Conservation (phyloP, 2,113 vertebrate genomes). For the Leucosticte australis region DNA sequence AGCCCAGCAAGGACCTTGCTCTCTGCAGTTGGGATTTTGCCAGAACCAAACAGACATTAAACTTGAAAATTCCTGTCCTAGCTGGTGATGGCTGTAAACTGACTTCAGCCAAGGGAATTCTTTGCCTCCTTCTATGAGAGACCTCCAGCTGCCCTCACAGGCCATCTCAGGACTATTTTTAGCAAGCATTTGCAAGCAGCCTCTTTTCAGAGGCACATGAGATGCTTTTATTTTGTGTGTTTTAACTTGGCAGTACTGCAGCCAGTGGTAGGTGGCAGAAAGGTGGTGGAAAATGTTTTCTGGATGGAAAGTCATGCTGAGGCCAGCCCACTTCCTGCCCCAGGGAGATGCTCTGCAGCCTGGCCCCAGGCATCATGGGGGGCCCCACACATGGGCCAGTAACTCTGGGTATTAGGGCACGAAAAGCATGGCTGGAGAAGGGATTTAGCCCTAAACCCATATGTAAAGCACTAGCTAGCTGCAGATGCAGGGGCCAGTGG, state of each 20-base stretch:
- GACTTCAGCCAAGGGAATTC: not conserved
- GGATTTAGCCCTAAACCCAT: not conserved
- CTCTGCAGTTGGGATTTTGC: not conserved
- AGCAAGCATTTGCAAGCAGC: not conserved
- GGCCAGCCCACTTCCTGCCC: slow-evolving; percentile 31
- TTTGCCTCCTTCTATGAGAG: not conserved
- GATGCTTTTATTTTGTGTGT: not conserved
- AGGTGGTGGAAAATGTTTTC: slow-evolving; percentile 47
- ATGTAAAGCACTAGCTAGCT: not conserved
- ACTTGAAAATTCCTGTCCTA: not conserved
- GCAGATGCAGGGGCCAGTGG: not conserved
- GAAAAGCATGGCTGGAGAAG: accelerated
- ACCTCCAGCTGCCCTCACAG: not conserved
- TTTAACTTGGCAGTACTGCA: not conserved
- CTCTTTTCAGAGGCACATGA: not conserved
- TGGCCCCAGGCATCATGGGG: accelerated
- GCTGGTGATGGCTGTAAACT: not conserved
- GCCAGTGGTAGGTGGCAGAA: not conserved
- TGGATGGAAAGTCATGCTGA: not conserved
- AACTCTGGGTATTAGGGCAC: not conserved
- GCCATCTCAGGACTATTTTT: not conserved
- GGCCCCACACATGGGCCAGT: not conserved
- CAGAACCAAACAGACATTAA: not conserved
- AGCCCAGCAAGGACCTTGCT: not conserved
- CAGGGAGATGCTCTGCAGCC: not conserved